Evolutionary conservation across 2,888 invertebrate genomes (phyloP), one percentile per base, ranked within the genome.

Genomic region (Limnephilus auricula): DNA sequence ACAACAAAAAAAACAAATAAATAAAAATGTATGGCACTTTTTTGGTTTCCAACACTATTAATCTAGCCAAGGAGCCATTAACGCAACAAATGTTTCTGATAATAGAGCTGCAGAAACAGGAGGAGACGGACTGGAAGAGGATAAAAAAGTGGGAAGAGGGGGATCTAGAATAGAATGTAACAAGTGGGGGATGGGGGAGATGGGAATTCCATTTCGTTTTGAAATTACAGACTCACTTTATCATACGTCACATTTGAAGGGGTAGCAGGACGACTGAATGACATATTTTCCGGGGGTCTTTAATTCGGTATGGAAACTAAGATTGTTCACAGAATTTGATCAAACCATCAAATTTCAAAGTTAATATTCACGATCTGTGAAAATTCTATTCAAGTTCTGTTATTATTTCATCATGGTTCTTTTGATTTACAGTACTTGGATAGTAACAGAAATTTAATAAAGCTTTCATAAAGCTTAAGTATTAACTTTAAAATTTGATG

Each of bases 191-290:
- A 5, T 4, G 31, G 32, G 86, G 50, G 30, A 86, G 79, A 90
- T 90, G 85, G 79, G 78, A 85, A 80, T 87, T 31, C 89, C 84
- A 91, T 91, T 90, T 82, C 79, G 89, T 90, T 87, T 87, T 85
- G 85, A 90, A 91, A 91, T 91, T 90, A 90, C 90, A 87, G 86
- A 83, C 80, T 83, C 87, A 90, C 92, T 92, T 92, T 87, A 90
- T 92, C 92, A 90, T 90, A 90, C 90, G 92, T 92, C 92, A 92
- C 90, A 82, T 92, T 90, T 88, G 88, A 85, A 89, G 78, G 90
- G 91, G 80, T 88, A 37, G 90, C 65, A 37, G 87, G 87, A 86
- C 85, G 91, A 86, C 90, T 79, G 91, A 88, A 90, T 83, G 90
- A 88, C 90, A 90, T 79, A 90, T 85, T 91, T 87, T 86, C 86